phyloP scores from a whole-genome alignment of 1,140 invertebrate species.

The Drosophila pruinosa region DNA sequence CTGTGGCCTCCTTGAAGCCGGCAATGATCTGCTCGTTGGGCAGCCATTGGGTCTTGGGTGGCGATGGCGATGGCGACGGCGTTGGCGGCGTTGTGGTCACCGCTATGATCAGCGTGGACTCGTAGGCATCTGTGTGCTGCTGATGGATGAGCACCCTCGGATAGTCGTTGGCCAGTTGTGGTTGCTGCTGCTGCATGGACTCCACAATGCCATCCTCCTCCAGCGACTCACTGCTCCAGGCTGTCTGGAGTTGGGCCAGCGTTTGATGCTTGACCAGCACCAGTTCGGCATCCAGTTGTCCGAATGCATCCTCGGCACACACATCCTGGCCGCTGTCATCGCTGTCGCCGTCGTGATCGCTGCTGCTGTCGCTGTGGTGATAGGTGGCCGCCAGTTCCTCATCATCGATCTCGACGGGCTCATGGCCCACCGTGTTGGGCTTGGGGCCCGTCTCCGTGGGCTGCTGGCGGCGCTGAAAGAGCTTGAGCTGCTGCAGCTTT shows the following conservation, averaged over 20 bases:
- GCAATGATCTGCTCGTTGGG: conserved; percentile 69
- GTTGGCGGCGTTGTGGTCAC: conserved; percentile 49
- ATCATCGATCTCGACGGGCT: conserved; percentile 65
- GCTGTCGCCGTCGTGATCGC: conserved; percentile 17
- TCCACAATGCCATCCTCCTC: conserved; percentile 47
- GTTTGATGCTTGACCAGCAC: conserved; percentile 34
- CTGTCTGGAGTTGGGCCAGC: conserved; percentile 54
- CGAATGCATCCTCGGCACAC: conserved; percentile 51
- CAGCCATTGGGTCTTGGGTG: conserved; percentile 42
- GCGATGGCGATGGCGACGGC: background rate
- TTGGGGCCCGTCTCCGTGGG: conserved; percentile 26
- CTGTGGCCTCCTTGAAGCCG: conserved; percentile 41
- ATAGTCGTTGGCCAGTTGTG: conserved; percentile 37
- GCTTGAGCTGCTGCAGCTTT: conserved; percentile 71
- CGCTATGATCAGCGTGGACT: conserved; percentile 77
- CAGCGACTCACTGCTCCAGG: conserved; percentile 67
- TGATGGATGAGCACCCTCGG: conserved; percentile 78
- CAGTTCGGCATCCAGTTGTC: background rate
- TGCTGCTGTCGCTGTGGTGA: conserved; percentile 63
- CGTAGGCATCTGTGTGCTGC: conserved; percentile 70
- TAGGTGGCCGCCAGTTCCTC: conserved; percentile 65
- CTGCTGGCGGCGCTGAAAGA: conserved; percentile 49
- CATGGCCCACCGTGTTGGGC: conserved; percentile 62
- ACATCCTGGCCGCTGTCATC: conserved; percentile 48
- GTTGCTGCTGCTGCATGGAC: background rate